Base-by-base conservation (phyloP, 2,888 invertebrate genomes). In the Aleiodes leptofemur region DNA sequence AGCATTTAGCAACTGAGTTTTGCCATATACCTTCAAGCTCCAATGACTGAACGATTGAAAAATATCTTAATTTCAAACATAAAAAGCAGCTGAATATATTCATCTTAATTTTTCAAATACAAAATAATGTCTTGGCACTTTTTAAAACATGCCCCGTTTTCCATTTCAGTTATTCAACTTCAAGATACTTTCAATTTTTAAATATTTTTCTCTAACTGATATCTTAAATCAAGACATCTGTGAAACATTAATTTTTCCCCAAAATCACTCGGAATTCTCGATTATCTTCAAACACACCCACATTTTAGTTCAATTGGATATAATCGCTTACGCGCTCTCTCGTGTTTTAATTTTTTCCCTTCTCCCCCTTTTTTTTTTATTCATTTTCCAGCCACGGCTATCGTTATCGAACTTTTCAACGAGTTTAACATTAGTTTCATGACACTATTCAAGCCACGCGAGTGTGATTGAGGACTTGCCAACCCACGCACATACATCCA, bases 321-420 rank as follows among this genome's bases (percentile, higher is more conserved):
- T 73, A 73, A 73, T 73, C 64, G 72, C 31, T 29, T 31, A 64
- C 57, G 72, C 38, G 55, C 38, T 56, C 38, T 56, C 66, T 69
- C 77, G 72, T 70, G 73, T 64, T 50, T 48, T 31, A 72, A 76
- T 80, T 78, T 81, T 80, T 76, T 34, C 4, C 4, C 4, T 4
- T 81, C 79, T 81, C 83, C 4, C 4, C 4, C 34, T 81, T 79
- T 81, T 82, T 77, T 72, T 68, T 51, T 29, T 53, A n/a, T 43
- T 48, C 53, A 31, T 29, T 13, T 59, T 59, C 29, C 16, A 43
- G 23, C 16, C 81, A 78, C 71, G 79, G 81, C 82, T 86, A 87
- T 86, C 85, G 84, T 82, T 82, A 83, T 83, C 85, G 79, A 85
- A 83, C 86, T 87, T 86, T 86, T 86, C 86, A 84, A 78, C 84